Conservation (phyloP, 2,113 vertebrate species). For the Notothenia coriiceps region DNA sequence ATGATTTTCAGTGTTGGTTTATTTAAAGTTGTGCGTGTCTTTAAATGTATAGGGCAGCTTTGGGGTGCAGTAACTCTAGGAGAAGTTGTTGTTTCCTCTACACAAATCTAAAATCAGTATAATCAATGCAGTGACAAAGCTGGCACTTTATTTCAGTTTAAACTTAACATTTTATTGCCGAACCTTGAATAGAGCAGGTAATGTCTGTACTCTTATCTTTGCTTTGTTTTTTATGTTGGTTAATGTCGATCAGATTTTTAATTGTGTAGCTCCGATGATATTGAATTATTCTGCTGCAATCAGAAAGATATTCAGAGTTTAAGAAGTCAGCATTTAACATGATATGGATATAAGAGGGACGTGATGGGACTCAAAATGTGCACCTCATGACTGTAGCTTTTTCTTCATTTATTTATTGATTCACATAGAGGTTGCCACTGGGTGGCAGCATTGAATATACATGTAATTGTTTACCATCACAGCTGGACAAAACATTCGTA, state of each 20-base stretch:
- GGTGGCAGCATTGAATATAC: constrained; percentile 62
- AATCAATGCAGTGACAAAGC: not conserved
- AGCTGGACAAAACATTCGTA: constrained; percentile 19
- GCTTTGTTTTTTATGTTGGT: constrained; percentile 2
- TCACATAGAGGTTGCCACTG: constrained; percentile 61
- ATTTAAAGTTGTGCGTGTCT: constrained; percentile 17
- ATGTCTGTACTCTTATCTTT: not conserved
- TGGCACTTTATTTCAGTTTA: constrained; percentile 14
- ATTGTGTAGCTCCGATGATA: constrained; percentile 11
- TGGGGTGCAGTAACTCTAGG: not conserved
- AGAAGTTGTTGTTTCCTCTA: not conserved
- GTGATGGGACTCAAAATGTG: constrained; percentile 43
- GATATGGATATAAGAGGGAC: constrained; percentile 2
- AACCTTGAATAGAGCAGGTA: constrained; percentile 12
- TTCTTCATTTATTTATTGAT: constrained; percentile 60
- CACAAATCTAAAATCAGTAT: not conserved
- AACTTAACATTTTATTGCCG: constrained; percentile 1
- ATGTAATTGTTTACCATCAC: constrained; percentile 52
- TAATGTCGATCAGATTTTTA: constrained; percentile 12
- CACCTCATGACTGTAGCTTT: constrained; percentile 46
- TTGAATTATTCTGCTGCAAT: constrained; percentile 16
- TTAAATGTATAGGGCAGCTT: constrained; percentile 5
- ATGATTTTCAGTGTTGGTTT: not conserved
- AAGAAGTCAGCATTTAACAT: not conserved
- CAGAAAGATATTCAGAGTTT: not conserved